These are phyloP conservation scores for Arnoldichthys spilopterus DNA, from an alignment of 2,797 vertebrate genomes.

Conservation along the genomic window DNA sequence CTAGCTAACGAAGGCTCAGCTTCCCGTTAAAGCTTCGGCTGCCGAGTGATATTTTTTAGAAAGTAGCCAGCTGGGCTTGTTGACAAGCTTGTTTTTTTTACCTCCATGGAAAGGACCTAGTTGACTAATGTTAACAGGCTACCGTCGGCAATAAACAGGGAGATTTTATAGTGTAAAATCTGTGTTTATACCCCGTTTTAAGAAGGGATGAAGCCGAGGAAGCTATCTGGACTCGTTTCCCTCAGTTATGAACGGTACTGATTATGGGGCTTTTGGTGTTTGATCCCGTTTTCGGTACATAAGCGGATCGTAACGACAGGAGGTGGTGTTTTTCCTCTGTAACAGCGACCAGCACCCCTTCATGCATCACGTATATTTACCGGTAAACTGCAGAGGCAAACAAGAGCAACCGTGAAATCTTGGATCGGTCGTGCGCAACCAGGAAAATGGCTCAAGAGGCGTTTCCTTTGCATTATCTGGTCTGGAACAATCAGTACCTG, in stretches of 20 bases:
- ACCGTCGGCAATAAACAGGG: background rate
- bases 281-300: background rate
- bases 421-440: background rate
- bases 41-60: background rate
- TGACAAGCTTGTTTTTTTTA: background rate
- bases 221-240: background rate
- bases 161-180: background rate
- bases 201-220: conserved; percentile 7
- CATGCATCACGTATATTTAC: conserved; percentile 30
- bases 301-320: background rate
- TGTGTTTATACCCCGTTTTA: background rate
- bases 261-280: conserved; percentile 36
- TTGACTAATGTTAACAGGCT: too few species aligned
- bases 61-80: background rate
- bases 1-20: background rate
- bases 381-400: background rate
- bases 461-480: conserved; percentile 88
- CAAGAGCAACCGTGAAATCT: background rate
- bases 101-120: background rate
- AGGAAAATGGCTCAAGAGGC: conserved; percentile 79
- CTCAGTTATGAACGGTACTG: background rate
- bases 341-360: background rate
- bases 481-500: conserved; percentile 91
- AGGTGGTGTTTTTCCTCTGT: conserved; percentile 11
- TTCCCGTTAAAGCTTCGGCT: background rate